A percentile compares a stretch with the other conserved stretches of the same genome.
Conservation (phyloP, 1,140 invertebrate genomes). For the Brachystomella parvula region DNA sequence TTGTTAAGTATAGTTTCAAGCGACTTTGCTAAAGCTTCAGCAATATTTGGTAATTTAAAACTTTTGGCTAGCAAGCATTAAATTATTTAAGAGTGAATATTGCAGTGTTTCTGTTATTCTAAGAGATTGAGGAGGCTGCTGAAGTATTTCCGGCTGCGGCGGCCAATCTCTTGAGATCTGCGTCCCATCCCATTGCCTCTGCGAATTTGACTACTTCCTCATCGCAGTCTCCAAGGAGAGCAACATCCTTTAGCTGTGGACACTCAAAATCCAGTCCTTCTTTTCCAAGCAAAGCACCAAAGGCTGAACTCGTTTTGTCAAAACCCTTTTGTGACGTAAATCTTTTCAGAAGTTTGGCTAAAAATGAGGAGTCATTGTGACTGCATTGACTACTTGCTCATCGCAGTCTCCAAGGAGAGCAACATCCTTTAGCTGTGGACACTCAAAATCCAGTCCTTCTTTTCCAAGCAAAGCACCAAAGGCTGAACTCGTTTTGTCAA, state of each 20-base stretch:
- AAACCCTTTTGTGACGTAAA: constrained; percentile 57
- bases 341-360: constrained; percentile 50
- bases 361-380: constrained; percentile 43
- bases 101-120: no score
- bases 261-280: constrained; percentile 44
- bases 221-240: constrained; percentile 79
- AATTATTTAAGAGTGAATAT: no score
- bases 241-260: constrained; percentile 68
- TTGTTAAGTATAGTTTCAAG: no score
- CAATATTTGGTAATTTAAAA: no score
- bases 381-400: constrained; percentile 65
- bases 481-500: constrained; percentile 48
- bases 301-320: constrained; percentile 44
- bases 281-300: constrained; percentile 19
- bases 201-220: constrained; percentile 69
- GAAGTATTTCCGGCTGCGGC: neutral
- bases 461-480: constrained; percentile 20
- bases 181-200: constrained; percentile 70
- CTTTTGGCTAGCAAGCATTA: no score
- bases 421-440: constrained; percentile 66
- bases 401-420: constrained; percentile 80
- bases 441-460: constrained; percentile 42
- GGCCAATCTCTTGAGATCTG: constrained; percentile 22
- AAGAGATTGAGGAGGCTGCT: neutral
- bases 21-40: no score